Conservation (phyloP, 1,140 invertebrate genomes). For the Aporrectodea caliginosa region DNA sequence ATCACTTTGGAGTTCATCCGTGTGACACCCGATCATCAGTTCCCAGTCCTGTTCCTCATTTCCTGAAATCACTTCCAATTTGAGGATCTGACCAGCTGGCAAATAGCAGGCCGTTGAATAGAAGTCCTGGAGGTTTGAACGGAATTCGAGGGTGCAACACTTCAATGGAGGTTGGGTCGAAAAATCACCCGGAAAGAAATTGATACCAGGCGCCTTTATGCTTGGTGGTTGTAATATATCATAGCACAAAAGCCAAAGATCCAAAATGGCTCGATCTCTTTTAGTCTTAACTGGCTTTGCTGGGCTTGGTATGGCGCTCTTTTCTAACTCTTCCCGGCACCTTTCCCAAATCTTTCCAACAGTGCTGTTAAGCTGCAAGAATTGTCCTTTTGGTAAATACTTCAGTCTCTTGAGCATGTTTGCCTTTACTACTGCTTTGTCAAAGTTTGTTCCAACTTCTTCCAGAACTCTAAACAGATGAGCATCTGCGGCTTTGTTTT, state of each 20-base stretch:
- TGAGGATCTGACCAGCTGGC: constrained; percentile 11
- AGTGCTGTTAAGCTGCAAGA: background rate
- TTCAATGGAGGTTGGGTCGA: background rate
- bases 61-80: background rate
- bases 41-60: background rate
- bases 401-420: background rate
- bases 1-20: background rate
- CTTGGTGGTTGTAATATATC: background rate
- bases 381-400: background rate
- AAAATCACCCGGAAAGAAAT: constrained; percentile 24
- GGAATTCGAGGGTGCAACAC: background rate
- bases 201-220: constrained; percentile 14
- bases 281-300: background rate
- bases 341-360: constrained; percentile 15
- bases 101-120: constrained; percentile 15
- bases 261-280: background rate
- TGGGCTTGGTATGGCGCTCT: background rate
- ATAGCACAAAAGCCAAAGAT: constrained; percentile 11
- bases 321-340: background rate
- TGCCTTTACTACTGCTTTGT: background rate
- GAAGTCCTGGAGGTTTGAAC: constrained; percentile 1
- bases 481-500: background rate
- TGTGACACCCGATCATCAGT: background rate
- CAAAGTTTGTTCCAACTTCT: background rate
- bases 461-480: background rate